Base-by-base conservation (phyloP, 2,888 invertebrate genomes). In the Drosophila pullipes region DNA sequence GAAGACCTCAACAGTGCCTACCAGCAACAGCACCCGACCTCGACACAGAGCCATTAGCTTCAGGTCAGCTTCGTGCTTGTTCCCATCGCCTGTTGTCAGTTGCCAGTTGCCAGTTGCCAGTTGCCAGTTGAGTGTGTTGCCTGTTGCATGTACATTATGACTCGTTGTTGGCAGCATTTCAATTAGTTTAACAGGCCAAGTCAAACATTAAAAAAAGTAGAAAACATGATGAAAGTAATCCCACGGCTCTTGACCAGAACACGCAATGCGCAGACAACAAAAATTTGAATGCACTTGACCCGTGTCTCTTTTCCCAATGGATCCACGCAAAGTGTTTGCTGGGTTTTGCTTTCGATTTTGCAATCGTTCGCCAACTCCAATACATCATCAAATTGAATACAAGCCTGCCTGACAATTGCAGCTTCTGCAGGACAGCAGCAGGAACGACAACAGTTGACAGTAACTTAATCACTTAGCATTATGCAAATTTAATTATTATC, bases 401-500 rank as follows among this genome's bases (percentile, higher is more conserved):
- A 44, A 49, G 25, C 37, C 61, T 57, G 82, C 11, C 55, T 25
- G 35, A 59, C 74, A 72, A 73, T 78, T 60, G 60, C 86, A 75
- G 67, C 35, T 22, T 31, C 65, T 44, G 64, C 67, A 57, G 55
- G 47, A 54, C 47, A 30, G 28, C 61, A 53, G 11, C 59, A 58
- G 28, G 66, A 47, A 59, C 65, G 69, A 68, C 81, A 76, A 71
- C 81, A 66, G 83, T 62, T 79, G 90, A 79, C 90, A 82, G 86
- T 90, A 88, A 88, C 83, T 90, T 90, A 88, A 88, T 88, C 90
- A 88, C 90, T 88, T 88, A 90, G 79, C 85, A 90, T 88, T 88
- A 88, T 90, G 87, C 90, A 88, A 88, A 88, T 90, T 90, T 88
- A 88, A 88, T 88, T 87, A 90, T 90, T 88, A 90, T 88, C 90